Base-by-base conservation (phyloP, 2,113 vertebrate species). In the Equus quagga region DNA sequence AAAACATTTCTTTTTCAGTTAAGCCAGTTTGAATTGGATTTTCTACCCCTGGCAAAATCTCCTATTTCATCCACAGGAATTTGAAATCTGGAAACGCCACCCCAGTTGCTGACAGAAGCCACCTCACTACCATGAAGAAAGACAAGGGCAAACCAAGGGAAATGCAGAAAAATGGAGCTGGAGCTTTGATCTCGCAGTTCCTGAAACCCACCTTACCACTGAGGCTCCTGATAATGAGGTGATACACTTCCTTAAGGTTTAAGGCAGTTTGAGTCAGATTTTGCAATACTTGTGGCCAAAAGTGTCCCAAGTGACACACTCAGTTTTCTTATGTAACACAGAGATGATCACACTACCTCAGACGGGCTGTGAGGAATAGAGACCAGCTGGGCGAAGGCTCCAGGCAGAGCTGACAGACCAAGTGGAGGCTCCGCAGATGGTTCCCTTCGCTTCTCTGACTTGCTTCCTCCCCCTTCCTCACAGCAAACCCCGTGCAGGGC, bases 341-440 rank as follows among this genome's bases (percentile, higher is more conserved):
- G 31, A 67, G 31, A 60, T 12, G n/a, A 58, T 58, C 56, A n/a
- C 31, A 2, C 21, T 46, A n/a, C 7, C 26, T 60, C 69, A 13
- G 23, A 3, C 2, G 23, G 13, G 51, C 79, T 8, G 12, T 15
- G 28, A 73, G 79, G 17, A 44, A 51, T 0, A 28, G 33, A 21
- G 51, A 26, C 78, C 33, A 49, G 46, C 44, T 23, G 3, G 6
- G 4, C 2, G 5, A 72, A 79, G 33, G 33, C 33, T 49, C 49
- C 24, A 33, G 84, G 69, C 84, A 14, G 12, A 67, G 24, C 83
- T 0, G 2, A 26, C 31, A 41, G 54, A 26, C 46, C 24, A 33
- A 9, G 41, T 1, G 11, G 36, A 26, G 26, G 3, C 26, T 28
- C 60, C 5, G 3, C 26, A 33, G 24, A 31, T 0, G 12, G 19